phyloP scores from a whole-genome alignment of 2,888 invertebrate genomes.

The Perdita meconis region DNA sequence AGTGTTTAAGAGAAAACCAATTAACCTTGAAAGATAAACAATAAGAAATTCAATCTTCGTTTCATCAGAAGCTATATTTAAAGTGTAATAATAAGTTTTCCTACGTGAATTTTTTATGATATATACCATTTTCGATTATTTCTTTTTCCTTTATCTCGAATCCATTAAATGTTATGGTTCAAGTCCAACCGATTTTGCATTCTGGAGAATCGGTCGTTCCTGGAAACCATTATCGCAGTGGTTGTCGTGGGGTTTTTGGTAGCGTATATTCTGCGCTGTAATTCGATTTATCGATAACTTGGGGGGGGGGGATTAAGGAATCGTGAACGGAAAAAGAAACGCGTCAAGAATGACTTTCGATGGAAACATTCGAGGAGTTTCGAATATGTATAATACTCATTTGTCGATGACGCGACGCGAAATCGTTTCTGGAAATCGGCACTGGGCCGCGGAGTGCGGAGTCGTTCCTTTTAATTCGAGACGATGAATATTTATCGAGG shows the following conservation, averaged over 20 bases:
- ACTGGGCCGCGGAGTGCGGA: neutral
- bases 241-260: conserved; percentile 13
- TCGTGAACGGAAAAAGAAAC: neutral
- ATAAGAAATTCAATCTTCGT: too few species aligned
- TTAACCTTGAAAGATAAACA: too few species aligned
- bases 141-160: neutral
- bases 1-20: too few species aligned
- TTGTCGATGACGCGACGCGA: conserved; percentile 49
- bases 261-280: conserved; percentile 18
- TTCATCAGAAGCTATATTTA: too few species aligned
- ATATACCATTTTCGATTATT: neutral
- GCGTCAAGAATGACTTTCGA: conserved; percentile 16
- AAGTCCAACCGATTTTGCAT: conserved; percentile 12
- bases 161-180: neutral
- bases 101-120: neutral
- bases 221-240: conserved; percentile 31
- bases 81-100: neutral
- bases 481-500: conserved; percentile 45
- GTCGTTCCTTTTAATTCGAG: conserved; percentile 39
- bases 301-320: neutral
- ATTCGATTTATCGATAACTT: conserved; percentile 21
- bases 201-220: conserved; percentile 1
- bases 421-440: conserved; percentile 58
- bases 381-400: conserved; percentile 40
- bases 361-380: conserved; percentile 43